Percentiles rank a stretch among this genome's conserved stretches.
These are phyloP conservation scores for Apaloderma vittatum DNA, from an alignment of 2,113 vertebrate species.

Conservation along the genomic window DNA sequence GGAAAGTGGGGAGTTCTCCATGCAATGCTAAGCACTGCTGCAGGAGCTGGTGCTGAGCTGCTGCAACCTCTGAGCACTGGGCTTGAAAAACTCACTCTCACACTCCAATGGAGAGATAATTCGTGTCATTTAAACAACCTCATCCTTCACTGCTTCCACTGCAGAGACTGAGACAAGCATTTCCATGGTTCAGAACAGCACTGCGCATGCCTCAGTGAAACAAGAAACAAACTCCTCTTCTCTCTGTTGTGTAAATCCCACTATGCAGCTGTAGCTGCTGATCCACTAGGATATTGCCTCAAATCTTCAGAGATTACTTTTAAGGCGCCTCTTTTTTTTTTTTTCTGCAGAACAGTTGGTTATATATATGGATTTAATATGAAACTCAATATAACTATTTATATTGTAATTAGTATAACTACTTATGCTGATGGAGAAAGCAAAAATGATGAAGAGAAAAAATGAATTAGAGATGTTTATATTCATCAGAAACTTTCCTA, in stretches of 20 bases:
- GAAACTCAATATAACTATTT: not conserved
- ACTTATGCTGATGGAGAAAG: not conserved
- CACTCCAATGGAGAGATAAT: not conserved
- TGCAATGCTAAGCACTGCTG: not conserved
- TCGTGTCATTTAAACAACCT: not conserved
- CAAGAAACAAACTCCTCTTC: not conserved
- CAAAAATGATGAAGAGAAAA: not conserved
- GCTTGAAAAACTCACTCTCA: not conserved
- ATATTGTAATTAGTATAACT: not conserved
- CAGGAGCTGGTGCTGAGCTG: not conserved
- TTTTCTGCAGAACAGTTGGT: not conserved
- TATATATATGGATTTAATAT: not conserved
- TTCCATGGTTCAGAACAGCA: constrained; percentile 50
- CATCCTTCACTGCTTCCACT: not conserved
- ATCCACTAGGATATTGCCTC: not conserved
- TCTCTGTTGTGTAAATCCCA: not conserved
- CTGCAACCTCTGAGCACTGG: not conserved
- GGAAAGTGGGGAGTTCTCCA: not conserved
- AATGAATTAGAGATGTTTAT: not conserved
- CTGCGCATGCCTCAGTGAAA: not conserved
- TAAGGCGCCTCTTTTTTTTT: not conserved
- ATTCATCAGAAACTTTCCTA: not conserved
- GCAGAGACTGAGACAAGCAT: not conserved
- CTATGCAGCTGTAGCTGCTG: not conserved
- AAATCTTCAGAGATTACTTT: not conserved